Percentiles rank a stretch among this genome's conserved stretches.
Evolutionary conservation across 2,888 invertebrate genomes (phyloP).

Genomic region (Sthenelais limicola): DNA sequence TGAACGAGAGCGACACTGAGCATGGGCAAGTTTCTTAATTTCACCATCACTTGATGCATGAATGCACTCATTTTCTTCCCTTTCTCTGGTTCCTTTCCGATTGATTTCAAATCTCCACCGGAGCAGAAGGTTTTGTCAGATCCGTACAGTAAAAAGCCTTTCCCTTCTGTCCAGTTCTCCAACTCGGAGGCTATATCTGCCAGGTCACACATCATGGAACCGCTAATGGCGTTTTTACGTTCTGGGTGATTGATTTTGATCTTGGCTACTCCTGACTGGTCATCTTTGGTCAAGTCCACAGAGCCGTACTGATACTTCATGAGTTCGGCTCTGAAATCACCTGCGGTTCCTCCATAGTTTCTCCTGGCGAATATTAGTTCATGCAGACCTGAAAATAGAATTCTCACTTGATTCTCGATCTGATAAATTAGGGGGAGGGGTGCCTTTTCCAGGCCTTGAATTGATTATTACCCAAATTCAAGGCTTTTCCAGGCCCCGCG

Average conservation of each 20-base stretch:
- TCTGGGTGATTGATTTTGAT: constrained; percentile 72
- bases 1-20: constrained; percentile 74
- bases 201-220: constrained; percentile 76
- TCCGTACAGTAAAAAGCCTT: constrained; percentile 74
- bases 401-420: too few species aligned
- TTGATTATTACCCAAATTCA: too few species aligned
- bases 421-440: too few species aligned
- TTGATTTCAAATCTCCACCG: constrained; percentile 74
- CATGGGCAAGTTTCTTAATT: constrained; percentile 73
- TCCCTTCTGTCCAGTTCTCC: constrained; percentile 73
- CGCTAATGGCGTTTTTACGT: constrained; percentile 74
- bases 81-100: constrained; percentile 61
- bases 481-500: too few species aligned
- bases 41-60: constrained; percentile 73
- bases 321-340: constrained; percentile 34
- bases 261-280: constrained; percentile 72
- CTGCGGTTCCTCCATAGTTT: too few species aligned
- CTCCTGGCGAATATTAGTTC: too few species aligned
- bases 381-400: too few species aligned
- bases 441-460: too few species aligned
- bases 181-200: constrained; percentile 71
- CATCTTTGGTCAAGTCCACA: constrained; percentile 64
- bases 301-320: constrained; percentile 43
- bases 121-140: constrained; percentile 75
- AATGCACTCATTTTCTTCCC: constrained; percentile 73